Evolutionary conservation across 2,888 invertebrate genomes (phyloP).

Genomic region (Caenorhabditis drosophilae): DNA sequence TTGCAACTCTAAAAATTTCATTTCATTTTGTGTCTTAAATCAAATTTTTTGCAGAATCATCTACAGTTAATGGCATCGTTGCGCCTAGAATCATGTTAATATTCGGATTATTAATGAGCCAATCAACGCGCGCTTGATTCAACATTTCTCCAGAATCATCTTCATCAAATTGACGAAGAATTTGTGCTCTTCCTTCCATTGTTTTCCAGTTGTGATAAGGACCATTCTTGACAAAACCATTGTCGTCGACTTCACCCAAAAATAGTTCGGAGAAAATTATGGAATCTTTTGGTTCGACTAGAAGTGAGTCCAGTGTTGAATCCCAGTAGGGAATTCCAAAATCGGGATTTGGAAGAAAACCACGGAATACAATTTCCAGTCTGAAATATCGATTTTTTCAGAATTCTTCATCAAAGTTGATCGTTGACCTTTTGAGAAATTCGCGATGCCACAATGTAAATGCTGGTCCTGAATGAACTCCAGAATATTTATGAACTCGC

Average conservation of each 20-base stretch:
- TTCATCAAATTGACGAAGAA: constrained; percentile 35
- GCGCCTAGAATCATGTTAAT: constrained; percentile 43
- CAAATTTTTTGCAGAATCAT: background rate
- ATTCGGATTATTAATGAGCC: constrained; percentile 40
- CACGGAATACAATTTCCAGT: constrained; percentile 57
- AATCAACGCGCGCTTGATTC: constrained; percentile 58
- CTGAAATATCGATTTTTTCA: constrained; percentile 19
- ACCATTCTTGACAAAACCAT: constrained; percentile 68
- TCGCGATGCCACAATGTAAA: constrained; percentile 65
- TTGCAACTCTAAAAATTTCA: constrained; percentile 41
- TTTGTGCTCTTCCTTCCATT: constrained; percentile 56
- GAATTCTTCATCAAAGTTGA: background rate
- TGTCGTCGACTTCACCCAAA: constrained; percentile 65
- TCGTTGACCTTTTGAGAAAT: constrained; percentile 54
- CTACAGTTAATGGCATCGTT: constrained; percentile 42
- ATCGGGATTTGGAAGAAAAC: constrained; percentile 55
- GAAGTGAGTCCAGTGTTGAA: constrained; percentile 67
- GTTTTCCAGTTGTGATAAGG: constrained; percentile 69
- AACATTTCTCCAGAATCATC: constrained; percentile 57
- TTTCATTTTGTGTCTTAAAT: background rate
- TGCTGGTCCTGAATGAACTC: constrained; percentile 64
- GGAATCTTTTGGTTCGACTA: constrained; percentile 68
- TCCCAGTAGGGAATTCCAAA: constrained; percentile 70
- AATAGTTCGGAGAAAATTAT: constrained; percentile 69
- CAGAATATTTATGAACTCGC: constrained; percentile 57